Evolutionary conservation across 2,797 vertebrate species (phyloP).

Genomic region (Vespertilio murinus): DNA sequence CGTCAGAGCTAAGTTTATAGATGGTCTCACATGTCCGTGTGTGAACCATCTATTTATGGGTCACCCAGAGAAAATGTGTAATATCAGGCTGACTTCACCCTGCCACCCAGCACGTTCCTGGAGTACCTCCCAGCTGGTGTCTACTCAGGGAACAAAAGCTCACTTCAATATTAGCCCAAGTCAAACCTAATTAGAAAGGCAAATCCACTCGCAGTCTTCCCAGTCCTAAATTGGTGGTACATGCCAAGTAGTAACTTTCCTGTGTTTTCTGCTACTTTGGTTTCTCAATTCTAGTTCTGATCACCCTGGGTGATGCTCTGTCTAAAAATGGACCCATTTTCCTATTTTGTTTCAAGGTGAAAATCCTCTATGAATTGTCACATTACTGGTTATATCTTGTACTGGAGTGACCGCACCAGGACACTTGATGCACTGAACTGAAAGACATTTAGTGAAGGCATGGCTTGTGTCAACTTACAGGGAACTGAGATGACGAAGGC

Average conservation of each 20-base stretch:
- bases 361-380: slow-evolving; percentile 38
- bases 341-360: slow-evolving; percentile 32
- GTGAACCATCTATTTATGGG: slow-evolving; percentile 72
- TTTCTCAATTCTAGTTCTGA: slow-evolving; percentile 61
- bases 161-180: slow-evolving; percentile 78
- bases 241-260: slow-evolving; percentile 80
- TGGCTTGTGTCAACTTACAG: not conserved
- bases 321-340: slow-evolving; percentile 48
- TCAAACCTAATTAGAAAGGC: slow-evolving; percentile 80
- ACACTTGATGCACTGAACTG: not conserved
- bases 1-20: slow-evolving; percentile 71
- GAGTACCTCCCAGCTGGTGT: slow-evolving; percentile 75
- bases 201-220: slow-evolving; percentile 72
- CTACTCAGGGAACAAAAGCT: slow-evolving; percentile 77
- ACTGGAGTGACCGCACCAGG: not conserved
- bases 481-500: not conserved
- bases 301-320: slow-evolving; percentile 47
- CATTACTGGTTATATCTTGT: not conserved
- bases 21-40: slow-evolving; percentile 64
- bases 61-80: slow-evolving; percentile 77
- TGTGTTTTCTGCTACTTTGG: slow-evolving; percentile 74
- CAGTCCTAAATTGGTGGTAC: slow-evolving; percentile 46
- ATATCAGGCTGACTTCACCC: slow-evolving; percentile 77
- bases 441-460: not conserved
- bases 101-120: slow-evolving; percentile 80